Evolutionary conservation across 2,888 invertebrate genomes (phyloP).

Genomic region (Heliconius ethilla): DNA sequence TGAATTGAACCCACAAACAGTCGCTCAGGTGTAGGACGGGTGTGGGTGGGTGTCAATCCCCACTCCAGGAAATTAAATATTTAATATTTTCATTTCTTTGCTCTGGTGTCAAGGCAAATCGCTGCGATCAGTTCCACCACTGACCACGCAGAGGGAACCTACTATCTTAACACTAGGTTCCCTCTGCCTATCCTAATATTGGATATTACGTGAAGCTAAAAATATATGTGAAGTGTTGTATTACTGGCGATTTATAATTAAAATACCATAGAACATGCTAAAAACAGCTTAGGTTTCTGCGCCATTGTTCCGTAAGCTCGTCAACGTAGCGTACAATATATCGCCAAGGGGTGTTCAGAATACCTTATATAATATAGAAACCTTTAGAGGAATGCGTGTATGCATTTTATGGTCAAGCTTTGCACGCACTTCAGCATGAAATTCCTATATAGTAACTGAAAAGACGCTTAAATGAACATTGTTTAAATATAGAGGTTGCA

Average conservation of each 20-base stretch:
- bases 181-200: too few species aligned
- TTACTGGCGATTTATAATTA: not conserved
- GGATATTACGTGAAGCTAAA: too few species aligned
- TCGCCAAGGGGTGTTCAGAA: not conserved
- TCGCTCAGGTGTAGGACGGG: too few species aligned
- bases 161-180: too few species aligned
- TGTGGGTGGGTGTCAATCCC: too few species aligned
- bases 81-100: too few species aligned
- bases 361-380: not conserved
- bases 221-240: not conserved
- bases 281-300: not conserved
- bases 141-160: too few species aligned
- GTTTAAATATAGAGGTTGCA: not conserved
- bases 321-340: constrained; percentile 7
- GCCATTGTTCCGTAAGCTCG: constrained; percentile 11
- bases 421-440: not conserved
- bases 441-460: not conserved
- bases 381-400: constrained; percentile 1
- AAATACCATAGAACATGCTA: not conserved
- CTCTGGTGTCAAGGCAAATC: too few species aligned
- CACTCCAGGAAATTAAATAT: too few species aligned
- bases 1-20: too few species aligned
- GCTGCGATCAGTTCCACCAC: too few species aligned
- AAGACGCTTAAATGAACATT: not conserved
- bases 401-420: not conserved